phyloP scores from a whole-genome alignment of 2,888 invertebrate genomes.

The Sesia apiformis region DNA sequence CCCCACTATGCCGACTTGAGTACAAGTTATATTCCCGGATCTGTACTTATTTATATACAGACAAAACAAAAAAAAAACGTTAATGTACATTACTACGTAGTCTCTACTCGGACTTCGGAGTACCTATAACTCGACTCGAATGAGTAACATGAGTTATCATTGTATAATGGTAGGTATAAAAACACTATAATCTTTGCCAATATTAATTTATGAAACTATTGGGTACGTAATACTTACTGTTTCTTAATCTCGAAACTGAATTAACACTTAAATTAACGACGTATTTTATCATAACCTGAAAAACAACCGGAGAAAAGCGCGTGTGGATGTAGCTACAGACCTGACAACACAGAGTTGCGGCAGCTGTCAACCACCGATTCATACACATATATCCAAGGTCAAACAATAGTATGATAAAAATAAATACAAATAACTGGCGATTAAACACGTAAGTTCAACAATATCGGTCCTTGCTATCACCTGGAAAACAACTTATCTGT shows the following conservation, averaged over 20 bases:
- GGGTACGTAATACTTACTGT: constrained; percentile 30
- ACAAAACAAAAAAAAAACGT: no score
- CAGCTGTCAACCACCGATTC: constrained; percentile 1
- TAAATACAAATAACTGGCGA: constrained; percentile 15
- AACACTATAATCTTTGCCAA: no score
- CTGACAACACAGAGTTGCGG: constrained; percentile 17
- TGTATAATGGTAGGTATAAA: no score
- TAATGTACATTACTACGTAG: no score
- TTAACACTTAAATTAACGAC: constrained; percentile 21
- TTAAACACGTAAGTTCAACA: neutral
- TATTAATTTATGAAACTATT: neutral
- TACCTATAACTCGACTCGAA: no score
- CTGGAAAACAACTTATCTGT: neutral
- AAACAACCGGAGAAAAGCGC: constrained; percentile 1
- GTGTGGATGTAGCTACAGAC: constrained; percentile 13
- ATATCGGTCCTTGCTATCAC: no score
- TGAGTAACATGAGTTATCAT: no score
- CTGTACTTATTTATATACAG: no score
- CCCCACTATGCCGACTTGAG: no score
- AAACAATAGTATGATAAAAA: constrained; percentile 18
- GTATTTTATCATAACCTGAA: constrained; percentile 36
- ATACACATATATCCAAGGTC: constrained; percentile 17
- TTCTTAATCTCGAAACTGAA: constrained; percentile 18
- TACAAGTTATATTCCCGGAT: no score
- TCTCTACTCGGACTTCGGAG: no score